A percentile compares a stretch with the other conserved stretches of the same genome.
Conservation (phyloP, 2,113 vertebrate genomes). For the Cololabis saira region DNA sequence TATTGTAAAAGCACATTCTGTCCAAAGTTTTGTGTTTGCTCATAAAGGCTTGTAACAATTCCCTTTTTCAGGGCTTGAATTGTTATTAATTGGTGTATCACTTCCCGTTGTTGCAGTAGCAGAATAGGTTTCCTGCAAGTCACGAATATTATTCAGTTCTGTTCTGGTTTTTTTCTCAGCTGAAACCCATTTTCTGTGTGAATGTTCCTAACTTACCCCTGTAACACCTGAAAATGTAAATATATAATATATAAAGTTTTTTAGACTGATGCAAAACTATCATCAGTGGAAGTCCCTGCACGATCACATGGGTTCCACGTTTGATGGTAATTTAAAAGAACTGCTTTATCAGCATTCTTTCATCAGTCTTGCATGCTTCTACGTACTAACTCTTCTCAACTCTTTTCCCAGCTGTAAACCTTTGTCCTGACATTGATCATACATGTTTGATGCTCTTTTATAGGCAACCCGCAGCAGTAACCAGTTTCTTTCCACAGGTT, state of each 20-base stretch:
- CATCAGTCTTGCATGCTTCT: slow-evolving; percentile 2
- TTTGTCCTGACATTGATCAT: slow-evolving; percentile 3
- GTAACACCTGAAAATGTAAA: too few species aligned
- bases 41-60: not conserved
- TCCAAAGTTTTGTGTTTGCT: slow-evolving; percentile 9
- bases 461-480: slow-evolving; percentile 80
- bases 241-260: too few species aligned
- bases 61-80: slow-evolving; percentile 13
- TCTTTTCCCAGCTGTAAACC: slow-evolving; percentile 30
- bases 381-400: slow-evolving; percentile 12
- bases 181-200: too few species aligned
- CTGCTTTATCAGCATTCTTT: slow-evolving; percentile 16
- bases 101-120: not conserved
- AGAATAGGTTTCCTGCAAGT: not conserved
- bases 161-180: too few species aligned
- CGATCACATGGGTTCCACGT: not conserved
- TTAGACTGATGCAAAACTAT: too few species aligned
- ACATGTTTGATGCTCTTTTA: slow-evolving; percentile 25
- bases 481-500: slow-evolving; percentile 94
- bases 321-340: slow-evolving; percentile 17
- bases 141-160: too few species aligned
- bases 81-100: not conserved
- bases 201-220: too few species aligned
- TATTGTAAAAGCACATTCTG: slow-evolving; percentile 38
- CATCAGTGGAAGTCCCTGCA: not conserved